Evolutionary conservation across 1,140 invertebrate genomes (phyloP).

Genomic region (Heliconius hewitsoni): DNA sequence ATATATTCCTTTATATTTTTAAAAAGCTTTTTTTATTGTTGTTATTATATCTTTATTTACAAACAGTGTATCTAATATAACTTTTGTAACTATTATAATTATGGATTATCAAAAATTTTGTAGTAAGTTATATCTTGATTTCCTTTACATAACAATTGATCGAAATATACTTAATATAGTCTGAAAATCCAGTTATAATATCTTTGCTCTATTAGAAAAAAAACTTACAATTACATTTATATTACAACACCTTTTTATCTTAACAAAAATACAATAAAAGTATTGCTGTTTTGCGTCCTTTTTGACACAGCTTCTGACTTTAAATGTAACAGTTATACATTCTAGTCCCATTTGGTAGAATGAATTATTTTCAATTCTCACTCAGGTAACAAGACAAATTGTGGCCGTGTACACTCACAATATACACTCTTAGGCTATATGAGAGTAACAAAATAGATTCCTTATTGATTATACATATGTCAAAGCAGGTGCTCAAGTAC

Average conservation of each 20-base stretch:
- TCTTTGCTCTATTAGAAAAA: background rate
- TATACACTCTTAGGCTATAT: too few species aligned
- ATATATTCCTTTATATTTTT: background rate
- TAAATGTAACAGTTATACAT: too few species aligned
- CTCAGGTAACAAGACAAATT: too few species aligned
- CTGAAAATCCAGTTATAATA: background rate
- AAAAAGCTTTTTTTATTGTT: background rate
- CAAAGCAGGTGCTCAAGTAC: constrained; percentile 19
- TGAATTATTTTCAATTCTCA: too few species aligned
- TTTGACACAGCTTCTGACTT: too few species aligned
- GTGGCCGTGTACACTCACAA: too few species aligned
- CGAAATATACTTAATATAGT: too few species aligned
- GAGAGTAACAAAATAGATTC: background rate
- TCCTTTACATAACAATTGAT: too few species aligned
- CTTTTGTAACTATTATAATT: background rate
- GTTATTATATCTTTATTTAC: background rate
- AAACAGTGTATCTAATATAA: background rate
- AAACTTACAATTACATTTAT: background rate
- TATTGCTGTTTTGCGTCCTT: too few species aligned
- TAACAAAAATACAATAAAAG: background rate
- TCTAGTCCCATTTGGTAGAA: too few species aligned
- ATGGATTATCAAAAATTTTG: too few species aligned
- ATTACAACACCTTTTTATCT: background rate
- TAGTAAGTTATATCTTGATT: too few species aligned
- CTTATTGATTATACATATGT: background rate